Percentiles rank a stretch among this genome's conserved stretches.
These are phyloP conservation scores for Ginglymostoma cirratum DNA, from an alignment of 2,113 vertebrate species.

Conservation along the genomic window DNA sequence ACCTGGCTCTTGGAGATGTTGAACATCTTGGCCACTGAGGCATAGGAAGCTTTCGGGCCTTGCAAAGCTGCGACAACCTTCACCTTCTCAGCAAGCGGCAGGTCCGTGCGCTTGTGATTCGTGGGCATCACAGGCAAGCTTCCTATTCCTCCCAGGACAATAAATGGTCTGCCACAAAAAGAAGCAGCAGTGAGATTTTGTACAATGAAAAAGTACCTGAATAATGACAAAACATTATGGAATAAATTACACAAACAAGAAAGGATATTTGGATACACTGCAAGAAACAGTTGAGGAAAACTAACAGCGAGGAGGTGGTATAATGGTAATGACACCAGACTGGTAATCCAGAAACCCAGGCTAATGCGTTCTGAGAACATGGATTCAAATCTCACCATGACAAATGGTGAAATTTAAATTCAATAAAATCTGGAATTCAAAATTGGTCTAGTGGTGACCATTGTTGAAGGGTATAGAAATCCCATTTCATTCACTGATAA, in stretches of 20 bases:
- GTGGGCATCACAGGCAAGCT: neutral
- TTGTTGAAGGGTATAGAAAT: too few species aligned
- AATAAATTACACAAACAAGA: neutral
- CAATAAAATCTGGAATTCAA: too few species aligned
- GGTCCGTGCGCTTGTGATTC: slow-evolving; percentile 23
- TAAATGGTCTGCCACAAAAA: slow-evolving; percentile 6
- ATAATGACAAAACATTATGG: neutral
- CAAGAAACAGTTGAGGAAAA: neutral
- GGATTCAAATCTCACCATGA: too few species aligned
- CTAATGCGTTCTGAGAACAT: too few species aligned
- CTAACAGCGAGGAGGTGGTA: neutral
- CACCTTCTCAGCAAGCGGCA: neutral
- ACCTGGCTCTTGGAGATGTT: slow-evolving; percentile 38
- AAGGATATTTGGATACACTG: neutral
- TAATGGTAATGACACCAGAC: too few species aligned
- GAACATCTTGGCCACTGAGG: slow-evolving; percentile 19
- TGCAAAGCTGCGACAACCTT: slow-evolving; percentile 11
- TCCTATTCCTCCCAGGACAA: neutral
- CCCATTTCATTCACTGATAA: too few species aligned
- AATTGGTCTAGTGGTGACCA: too few species aligned
- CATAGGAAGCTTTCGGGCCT: neutral
- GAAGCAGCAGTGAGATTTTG: neutral
- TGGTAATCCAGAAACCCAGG: too few species aligned
- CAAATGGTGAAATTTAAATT: too few species aligned
- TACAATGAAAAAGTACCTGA: neutral